Evolutionary conservation across 1,140 invertebrate species (phyloP).

Genomic region (Drosophila sucinea): DNA sequence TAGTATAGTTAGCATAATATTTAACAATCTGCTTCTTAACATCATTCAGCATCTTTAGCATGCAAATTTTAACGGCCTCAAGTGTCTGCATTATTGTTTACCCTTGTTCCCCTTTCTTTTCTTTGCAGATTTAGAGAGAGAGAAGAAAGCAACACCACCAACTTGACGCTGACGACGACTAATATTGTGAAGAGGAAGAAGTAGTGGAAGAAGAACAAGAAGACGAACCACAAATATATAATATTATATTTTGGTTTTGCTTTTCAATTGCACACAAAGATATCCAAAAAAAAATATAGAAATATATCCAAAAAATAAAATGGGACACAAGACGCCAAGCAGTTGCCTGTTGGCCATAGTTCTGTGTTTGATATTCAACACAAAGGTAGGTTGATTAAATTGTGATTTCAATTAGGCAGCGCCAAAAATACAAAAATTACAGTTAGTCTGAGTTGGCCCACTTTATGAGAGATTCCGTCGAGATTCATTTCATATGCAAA

Average conservation of each 20-base stretch:
- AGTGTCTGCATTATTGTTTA: constrained; percentile 71
- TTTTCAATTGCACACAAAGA: constrained; percentile 50
- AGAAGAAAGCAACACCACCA: constrained; percentile 46
- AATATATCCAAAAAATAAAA: constrained; percentile 46
- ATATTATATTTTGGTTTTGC: constrained; percentile 61
- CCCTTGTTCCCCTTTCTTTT: constrained; percentile 79
- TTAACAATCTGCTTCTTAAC: constrained; percentile 19
- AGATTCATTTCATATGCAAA: constrained; percentile 54
- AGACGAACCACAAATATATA: constrained; percentile 37
- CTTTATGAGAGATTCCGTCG: constrained; percentile 34
- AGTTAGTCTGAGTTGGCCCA: constrained; percentile 59
- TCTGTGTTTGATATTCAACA: constrained; percentile 74
- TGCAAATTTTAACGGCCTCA: constrained; percentile 51
- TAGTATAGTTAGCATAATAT: constrained; percentile 17
- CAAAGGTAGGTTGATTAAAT: constrained; percentile 65
- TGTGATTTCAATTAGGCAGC: constrained; percentile 53
- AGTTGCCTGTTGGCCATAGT: constrained; percentile 67
- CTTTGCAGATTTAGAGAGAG: constrained; percentile 64
- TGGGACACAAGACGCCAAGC: constrained; percentile 71
- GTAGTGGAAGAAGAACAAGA: constrained; percentile 32
- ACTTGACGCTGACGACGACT: neutral
- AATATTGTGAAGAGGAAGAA: constrained; percentile 1
- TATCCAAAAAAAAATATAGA: constrained; percentile 37
- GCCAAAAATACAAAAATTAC: constrained; percentile 47
- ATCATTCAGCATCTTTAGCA: constrained; percentile 42